A percentile compares a stretch with the other conserved stretches of the same genome.
Conservation (phyloP, 2,113 vertebrate species). For the Callospermophilus lateralis region DNA sequence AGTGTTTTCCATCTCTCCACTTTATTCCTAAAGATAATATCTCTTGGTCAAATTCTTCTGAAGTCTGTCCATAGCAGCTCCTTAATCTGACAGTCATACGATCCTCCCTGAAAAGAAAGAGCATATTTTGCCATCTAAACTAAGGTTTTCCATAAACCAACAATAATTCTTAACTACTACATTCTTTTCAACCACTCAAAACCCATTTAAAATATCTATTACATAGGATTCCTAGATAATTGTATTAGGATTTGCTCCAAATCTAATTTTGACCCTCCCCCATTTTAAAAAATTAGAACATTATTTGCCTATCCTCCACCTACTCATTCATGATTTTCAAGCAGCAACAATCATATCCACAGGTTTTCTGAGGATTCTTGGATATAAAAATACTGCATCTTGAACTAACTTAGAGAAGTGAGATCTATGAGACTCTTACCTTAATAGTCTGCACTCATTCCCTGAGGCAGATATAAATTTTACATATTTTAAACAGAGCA, state of each 20-base stretch:
- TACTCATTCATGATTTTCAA: conserved; percentile 23
- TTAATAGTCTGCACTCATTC: conserved; percentile 7
- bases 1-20: neutral
- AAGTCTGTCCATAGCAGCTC: neutral
- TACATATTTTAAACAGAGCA: neutral
- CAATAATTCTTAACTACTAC: neutral
- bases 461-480: neutral
- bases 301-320: neutral
- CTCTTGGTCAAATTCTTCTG: conserved; percentile 5
- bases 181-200: neutral
- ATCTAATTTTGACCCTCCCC: neutral
- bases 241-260: conserved; percentile 4
- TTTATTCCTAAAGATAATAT: neutral
- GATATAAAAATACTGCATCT: neutral
- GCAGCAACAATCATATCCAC: neutral
- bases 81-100: neutral
- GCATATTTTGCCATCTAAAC: neutral
- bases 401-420: neutral
- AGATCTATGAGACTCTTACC: neutral
- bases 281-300: neutral
- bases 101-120: neutral
- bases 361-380: neutral
- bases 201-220: neutral
- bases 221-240: neutral
- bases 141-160: neutral